Percentiles rank a stretch among this genome's conserved stretches.
These are phyloP conservation scores for Leptopilina clavipes DNA, from an alignment of 1,140 invertebrate genomes.

Conservation along the genomic window DNA sequence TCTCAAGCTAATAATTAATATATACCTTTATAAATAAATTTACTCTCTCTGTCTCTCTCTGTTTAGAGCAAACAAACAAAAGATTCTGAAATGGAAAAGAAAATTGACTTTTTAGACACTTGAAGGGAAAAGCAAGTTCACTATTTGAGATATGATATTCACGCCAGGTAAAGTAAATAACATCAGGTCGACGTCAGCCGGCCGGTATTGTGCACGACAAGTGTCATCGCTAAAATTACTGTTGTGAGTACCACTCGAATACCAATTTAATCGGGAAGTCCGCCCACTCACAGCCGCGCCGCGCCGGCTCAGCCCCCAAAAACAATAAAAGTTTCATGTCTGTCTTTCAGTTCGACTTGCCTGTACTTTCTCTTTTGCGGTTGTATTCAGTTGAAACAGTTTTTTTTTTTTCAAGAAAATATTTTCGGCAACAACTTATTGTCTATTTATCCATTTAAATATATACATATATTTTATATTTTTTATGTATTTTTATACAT, in stretches of 20 bases:
- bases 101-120: too few relatives aligned
- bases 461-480: too few relatives aligned
- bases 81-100: too few relatives aligned
- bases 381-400: neutral
- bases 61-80: too few relatives aligned
- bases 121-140: neutral
- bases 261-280: slow-evolving; percentile 28
- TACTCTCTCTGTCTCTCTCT: neutral
- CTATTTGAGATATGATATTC: slow-evolving; percentile 33
- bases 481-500: too few relatives aligned
- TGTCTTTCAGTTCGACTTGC: neutral
- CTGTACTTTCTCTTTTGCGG: slow-evolving; percentile 8
- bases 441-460: too few relatives aligned
- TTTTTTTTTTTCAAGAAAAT: neutral
- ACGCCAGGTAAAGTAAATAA: slow-evolving; percentile 20
- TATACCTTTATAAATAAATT: too few relatives aligned
- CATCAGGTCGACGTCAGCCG: neutral
- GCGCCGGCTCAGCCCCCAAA: neutral
- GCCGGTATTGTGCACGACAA: slow-evolving; percentile 27
- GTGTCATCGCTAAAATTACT: slow-evolving; percentile 66
- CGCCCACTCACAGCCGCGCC: neutral
- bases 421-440: too few relatives aligned
- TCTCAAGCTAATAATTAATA: too few relatives aligned
- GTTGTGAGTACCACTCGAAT: neutral
- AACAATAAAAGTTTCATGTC: slow-evolving; percentile 1